Percentiles rank a stretch among this genome's conserved stretches.
Conservation (phyloP, 2,113 vertebrate species). For the Corythornis madagascariensis region DNA sequence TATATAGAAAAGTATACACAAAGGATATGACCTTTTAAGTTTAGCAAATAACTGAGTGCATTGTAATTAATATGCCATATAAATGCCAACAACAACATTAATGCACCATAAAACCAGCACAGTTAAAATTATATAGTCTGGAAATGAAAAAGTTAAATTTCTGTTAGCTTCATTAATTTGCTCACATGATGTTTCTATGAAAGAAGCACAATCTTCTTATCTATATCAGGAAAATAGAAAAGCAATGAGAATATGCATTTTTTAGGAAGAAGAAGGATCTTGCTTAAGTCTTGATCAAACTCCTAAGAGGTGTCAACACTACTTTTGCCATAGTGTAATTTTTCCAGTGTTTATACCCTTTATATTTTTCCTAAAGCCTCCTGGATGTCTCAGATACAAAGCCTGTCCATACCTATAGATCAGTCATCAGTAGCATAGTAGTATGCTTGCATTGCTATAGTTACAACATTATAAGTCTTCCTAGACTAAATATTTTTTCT, state of each 20-base stretch:
- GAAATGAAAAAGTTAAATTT: conserved; percentile 63
- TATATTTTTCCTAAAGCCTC: neutral
- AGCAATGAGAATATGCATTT: neutral
- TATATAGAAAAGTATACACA: conserved; percentile 54
- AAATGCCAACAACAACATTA: conserved; percentile 61
- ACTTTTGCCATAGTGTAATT: neutral
- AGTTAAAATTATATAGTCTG: conserved; percentile 57
- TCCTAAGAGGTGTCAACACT: neutral
- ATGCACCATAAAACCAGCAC: conserved; percentile 49
- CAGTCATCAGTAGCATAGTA: neutral
- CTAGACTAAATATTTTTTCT: neutral
- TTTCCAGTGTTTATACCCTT: neutral
- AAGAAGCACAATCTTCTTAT: neutral
- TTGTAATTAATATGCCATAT: conserved; percentile 60
- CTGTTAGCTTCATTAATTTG: conserved; percentile 46
- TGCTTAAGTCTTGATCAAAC: neutral
- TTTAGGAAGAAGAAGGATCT: neutral
- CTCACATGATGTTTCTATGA: neutral
- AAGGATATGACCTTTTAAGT: conserved; percentile 68
- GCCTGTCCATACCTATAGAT: neutral
- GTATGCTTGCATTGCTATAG: neutral
- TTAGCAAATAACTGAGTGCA: conserved; percentile 52
- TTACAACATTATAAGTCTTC: neutral
- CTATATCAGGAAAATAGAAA: neutral
- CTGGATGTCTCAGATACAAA: neutral